Evolutionary conservation across 2,797 vertebrate species (phyloP).

Genomic region (Cyclopterus lumpus): DNA sequence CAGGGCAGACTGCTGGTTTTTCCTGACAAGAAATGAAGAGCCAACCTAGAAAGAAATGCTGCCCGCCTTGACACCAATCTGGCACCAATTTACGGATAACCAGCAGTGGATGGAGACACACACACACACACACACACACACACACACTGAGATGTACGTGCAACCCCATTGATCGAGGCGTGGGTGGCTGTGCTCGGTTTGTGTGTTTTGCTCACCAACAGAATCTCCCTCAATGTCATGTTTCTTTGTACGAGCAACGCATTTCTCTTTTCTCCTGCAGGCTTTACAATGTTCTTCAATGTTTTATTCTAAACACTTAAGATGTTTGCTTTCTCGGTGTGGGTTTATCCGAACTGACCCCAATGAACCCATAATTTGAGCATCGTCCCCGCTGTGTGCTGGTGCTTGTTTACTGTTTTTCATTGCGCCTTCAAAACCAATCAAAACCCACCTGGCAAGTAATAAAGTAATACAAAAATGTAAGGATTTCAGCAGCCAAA

Average conservation of each 20-base stretch:
- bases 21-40: slow-evolving; percentile 63
- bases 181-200: slow-evolving; percentile 41
- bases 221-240: slow-evolving; percentile 1
- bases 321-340: background rate
- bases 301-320: slow-evolving; percentile 26
- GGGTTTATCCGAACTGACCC: background rate
- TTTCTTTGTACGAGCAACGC: slow-evolving; percentile 5
- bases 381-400: background rate
- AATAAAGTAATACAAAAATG: background rate
- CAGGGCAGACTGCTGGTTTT: slow-evolving; percentile 44
- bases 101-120: slow-evolving; percentile 50
- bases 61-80: slow-evolving; percentile 70
- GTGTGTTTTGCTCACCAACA: slow-evolving; percentile 27
- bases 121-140: slow-evolving; percentile 21
- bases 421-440: background rate
- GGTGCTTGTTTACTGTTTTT: background rate
- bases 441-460: background rate
- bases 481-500: background rate
- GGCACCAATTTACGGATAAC: slow-evolving; percentile 76
- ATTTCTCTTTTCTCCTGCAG: background rate
- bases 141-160: slow-evolving; percentile 21
- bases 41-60: slow-evolving; percentile 63
- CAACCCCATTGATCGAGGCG: slow-evolving; percentile 34
- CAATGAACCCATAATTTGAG: background rate
- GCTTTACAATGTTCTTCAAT: background rate